A percentile compares a stretch with the other conserved stretches of the same genome.
These are phyloP conservation scores for Ommatoiulus sabulosus DNA, from an alignment of 2,888 invertebrate genomes.

Conservation along the genomic window DNA sequence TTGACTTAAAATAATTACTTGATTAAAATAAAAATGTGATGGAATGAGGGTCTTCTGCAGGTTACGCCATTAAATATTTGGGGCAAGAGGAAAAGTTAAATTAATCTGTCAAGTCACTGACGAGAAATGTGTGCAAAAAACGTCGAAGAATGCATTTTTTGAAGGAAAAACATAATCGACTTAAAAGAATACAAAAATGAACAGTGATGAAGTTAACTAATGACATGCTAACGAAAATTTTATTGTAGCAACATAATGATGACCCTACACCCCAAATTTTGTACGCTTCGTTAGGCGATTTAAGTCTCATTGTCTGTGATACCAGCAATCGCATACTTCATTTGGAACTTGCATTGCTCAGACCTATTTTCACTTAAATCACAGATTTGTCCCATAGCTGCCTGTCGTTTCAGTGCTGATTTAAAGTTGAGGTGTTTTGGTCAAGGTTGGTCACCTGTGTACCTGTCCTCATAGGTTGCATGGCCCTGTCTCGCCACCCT, in stretches of 20 bases:
- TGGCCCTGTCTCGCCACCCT: too few species aligned
- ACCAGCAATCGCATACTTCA: too few species aligned
- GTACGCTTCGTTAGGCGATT: too few species aligned
- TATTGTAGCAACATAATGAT: too few species aligned
- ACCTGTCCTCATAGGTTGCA: not conserved
- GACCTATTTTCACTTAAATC: too few species aligned
- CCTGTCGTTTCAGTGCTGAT: too few species aligned
- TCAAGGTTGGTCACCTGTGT: not conserved
- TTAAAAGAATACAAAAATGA: not conserved
- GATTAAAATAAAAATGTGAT: not conserved
- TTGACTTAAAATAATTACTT: constrained; percentile 9
- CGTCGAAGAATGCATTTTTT: not conserved
- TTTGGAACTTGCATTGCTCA: too few species aligned
- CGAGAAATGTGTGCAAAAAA: not conserved
- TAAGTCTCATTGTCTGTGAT: too few species aligned
- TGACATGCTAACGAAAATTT: too few species aligned
- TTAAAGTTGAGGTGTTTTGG: too few species aligned
- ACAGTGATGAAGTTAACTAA: not conserved
- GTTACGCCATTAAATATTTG: not conserved
- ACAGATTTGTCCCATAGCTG: too few species aligned
- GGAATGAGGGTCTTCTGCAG: constrained; percentile 7
- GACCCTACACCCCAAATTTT: too few species aligned
- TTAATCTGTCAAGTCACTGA: not conserved
- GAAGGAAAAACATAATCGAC: not conserved
- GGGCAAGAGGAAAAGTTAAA: not conserved